A percentile compares a stretch with the other conserved stretches of the same genome.
Evolutionary conservation across 2,113 vertebrate species (phyloP).

Genomic region (Atlantisia rogersi): DNA sequence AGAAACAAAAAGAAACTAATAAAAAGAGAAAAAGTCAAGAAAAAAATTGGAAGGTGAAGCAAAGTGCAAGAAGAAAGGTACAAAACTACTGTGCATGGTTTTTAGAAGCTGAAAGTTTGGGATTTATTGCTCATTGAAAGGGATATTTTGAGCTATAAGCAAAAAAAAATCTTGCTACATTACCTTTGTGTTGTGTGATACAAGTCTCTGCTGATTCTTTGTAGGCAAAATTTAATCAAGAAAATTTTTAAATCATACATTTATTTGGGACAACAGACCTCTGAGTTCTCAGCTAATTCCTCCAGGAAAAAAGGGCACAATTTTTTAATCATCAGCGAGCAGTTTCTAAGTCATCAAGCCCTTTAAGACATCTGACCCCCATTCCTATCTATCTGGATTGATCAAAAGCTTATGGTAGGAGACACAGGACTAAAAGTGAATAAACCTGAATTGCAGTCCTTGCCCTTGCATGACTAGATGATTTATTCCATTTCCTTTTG

Average conservation of each 20-base stretch:
- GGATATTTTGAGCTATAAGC: not conserved
- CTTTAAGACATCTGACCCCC: not conserved
- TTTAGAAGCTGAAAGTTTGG: not conserved
- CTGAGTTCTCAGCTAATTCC: not conserved
- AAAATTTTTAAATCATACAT: not conserved
- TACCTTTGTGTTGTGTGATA: not conserved
- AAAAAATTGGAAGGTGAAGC: not conserved
- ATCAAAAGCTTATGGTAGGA: not conserved
- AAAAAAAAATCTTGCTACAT: not conserved
- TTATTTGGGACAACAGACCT: not conserved
- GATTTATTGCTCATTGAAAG: not conserved
- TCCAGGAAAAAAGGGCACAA: not conserved
- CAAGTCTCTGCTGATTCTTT: not conserved
- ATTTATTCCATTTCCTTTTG: not conserved
- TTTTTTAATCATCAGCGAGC: not conserved
- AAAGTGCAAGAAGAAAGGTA: not conserved
- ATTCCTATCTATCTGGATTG: not conserved
- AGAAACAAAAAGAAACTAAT: not conserved
- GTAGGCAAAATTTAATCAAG: not conserved
- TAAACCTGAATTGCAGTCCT: not conserved
- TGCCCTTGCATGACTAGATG: not conserved
- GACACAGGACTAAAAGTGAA: not conserved
- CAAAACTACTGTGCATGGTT: not conserved
- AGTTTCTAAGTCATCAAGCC: not conserved
- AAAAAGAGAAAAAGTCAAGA: not conserved